Base-by-base conservation (phyloP, 2,888 invertebrate species). In the Crematogaster levior region DNA sequence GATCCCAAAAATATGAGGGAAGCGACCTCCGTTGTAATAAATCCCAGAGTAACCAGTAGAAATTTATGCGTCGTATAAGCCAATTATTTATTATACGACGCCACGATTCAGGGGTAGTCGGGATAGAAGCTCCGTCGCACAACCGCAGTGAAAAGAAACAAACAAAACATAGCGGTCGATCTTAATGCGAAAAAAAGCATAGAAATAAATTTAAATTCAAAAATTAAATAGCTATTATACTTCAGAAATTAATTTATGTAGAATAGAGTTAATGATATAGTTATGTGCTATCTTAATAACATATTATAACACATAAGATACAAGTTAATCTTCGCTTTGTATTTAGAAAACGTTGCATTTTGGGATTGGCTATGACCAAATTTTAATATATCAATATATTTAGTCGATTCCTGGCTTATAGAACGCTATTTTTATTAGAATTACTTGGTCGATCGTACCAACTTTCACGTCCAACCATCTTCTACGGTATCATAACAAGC, bases 1-100 rank as follows among this genome's bases (percentile, higher is more conserved):
- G 73, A 92, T 91, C 89, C 91, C 85, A 91, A 92, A 91, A 92
- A 92, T 91, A 92, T 88, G 91, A 89, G 90, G 43, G 84, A 85
- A 81, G 82, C 86, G 80, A 89, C 79, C 89, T 88, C 88, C 90
- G 88, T 91, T 91, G 90, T 90, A 89, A 91, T 92, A 91, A 92
- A 92, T 91, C 87, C 86, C 68, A 79, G 84, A 84, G 85, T 87
- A 87, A 68, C 81, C 77, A 40, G 68, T 21, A 15, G 48, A 68
- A 86, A 89, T 89, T 89, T 89, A 89, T 88, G 84, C 87, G 66
- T 83, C 89, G 85, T 82, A 84, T 89, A 90, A 92, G 89, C 88
- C 86, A 90, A 87, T 86, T 90, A 91, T 91, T 91, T 91, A 91
- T 91, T 82, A 63, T 61, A 75, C 80, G 85, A 74, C 65, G 79